Base-by-base conservation (phyloP, 2,113 vertebrate genomes). In the Upupa epops region DNA sequence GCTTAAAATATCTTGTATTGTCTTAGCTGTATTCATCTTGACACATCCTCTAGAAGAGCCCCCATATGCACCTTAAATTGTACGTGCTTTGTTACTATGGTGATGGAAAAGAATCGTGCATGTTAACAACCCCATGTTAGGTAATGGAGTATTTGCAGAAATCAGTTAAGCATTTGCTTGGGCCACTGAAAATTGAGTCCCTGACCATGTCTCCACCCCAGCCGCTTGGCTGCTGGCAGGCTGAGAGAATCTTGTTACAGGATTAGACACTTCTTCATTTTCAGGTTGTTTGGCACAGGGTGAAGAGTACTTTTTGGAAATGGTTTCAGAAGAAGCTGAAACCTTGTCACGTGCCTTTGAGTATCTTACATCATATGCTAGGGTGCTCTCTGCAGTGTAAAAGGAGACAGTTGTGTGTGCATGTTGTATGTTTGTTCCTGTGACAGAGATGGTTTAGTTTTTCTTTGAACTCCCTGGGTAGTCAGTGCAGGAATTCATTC, bases 21-120 rank as follows among this genome's bases (percentile, higher is more conserved):
- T 91, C 72, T 86, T 91, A 78, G 66, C 55, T 88, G 71, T 64
- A 82, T 90, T 89, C 81, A 89, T 36, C 65, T 93, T 96, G 93
- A 94, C 92, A 88, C 73, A 94, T 96, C 63, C 74, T 92, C 77
- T 84, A 84, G 51, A 79, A 92, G 88, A 96, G 72, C 87, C 85
- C 90, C 94, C 72, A 84, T 86, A 93, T 84, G 75, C 93, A 96
- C 92, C 94, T 96, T 94, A 86, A 91, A 95, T 84, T 92, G 85
- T 90, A 94, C 76, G 55, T 88, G 76, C 82, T 95, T 84, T 84
- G 94, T 97, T 97, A 83, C 96, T 96, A 96, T 97, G 94, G 96
- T 83, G 95, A 96, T 86, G 51, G 89, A 58, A 78, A 83, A 87
- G 87, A 93, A 93, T 92, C 36, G 63, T 96, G 94, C 87, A 66